These are phyloP conservation scores for Heliconius hortense DNA, from an alignment of 2,888 invertebrate genomes.

Conservation along the genomic window DNA sequence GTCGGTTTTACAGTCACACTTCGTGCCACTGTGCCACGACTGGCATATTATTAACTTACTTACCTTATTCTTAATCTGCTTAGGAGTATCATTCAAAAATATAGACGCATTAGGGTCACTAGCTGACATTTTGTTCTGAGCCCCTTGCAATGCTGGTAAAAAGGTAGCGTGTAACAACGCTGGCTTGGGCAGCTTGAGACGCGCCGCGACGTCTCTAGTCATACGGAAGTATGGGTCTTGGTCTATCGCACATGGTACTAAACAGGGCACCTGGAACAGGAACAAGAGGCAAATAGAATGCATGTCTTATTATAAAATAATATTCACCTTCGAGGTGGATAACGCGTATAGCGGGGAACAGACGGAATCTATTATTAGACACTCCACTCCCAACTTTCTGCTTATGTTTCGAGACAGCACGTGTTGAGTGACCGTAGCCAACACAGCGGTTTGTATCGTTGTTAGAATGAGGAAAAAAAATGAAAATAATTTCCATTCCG, in stretches of 20 bases:
- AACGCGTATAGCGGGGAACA: no score
- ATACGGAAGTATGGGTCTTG: conserved; percentile 99
- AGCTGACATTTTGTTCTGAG: conserved; percentile 99
- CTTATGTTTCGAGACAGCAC: no score
- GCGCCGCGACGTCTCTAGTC: conserved; percentile 98
- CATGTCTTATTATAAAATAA: no score
- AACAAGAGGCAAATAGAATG: no score
- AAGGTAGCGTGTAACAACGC: conserved; percentile 93
- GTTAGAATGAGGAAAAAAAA: not conserved
- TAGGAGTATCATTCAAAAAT: conserved; percentile 96
- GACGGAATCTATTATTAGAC: no score
- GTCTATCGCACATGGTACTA: conserved; percentile 99
- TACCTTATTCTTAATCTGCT: conserved; percentile 96
- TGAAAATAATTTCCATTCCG: not conserved
- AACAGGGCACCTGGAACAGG: conserved; percentile 65
- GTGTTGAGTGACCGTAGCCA: not conserved
- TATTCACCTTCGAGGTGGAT: no score
- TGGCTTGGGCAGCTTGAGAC: conserved; percentile 93
- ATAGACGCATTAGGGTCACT: conserved; percentile 97
- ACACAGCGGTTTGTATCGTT: not conserved
- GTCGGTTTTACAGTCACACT: no score
- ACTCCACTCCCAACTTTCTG: no score
- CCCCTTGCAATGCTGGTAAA: conserved; percentile 97
- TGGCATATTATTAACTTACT: not conserved
- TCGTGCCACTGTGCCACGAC: no score